phyloP scores from a whole-genome alignment of 2,113 vertebrate genomes.

The Phalacrocorax carbo region DNA sequence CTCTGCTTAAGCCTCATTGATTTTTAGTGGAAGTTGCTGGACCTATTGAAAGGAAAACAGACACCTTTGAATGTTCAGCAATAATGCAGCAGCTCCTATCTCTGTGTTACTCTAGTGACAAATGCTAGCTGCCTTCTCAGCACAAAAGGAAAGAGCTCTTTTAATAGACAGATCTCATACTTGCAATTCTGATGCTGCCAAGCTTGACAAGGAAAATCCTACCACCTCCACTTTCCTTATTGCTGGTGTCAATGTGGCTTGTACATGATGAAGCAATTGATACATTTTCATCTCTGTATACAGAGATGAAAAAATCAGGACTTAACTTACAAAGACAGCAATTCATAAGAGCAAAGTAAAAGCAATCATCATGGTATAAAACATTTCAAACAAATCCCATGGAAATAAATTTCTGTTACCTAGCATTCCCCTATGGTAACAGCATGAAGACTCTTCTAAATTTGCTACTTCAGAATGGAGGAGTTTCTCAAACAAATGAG shows the following conservation, averaged over 20 bases:
- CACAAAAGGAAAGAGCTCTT: neutral
- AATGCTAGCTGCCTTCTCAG: neutral
- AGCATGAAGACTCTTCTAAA: neutral
- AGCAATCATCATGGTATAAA: neutral
- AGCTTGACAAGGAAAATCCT: conserved; percentile 21
- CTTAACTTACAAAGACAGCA: neutral
- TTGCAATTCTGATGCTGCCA: conserved; percentile 10
- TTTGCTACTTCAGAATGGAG: neutral
- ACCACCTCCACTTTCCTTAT: neutral
- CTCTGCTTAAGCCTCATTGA: neutral
- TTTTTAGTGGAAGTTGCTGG: conserved; percentile 2
- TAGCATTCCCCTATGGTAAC: neutral
- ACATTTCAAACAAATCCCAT: neutral
- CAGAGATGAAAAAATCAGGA: neutral
- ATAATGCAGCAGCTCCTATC: neutral
- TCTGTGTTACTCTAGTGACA: neutral
- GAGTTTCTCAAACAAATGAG: neutral
- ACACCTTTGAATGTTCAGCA: neutral
- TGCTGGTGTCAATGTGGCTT: neutral
- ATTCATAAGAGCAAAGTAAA: neutral
- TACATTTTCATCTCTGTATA: neutral
- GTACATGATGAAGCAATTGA: neutral
- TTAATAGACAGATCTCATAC: conserved; percentile 6
- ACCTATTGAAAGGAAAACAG: neutral
- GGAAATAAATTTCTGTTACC: neutral